Evolutionary conservation across 1,140 invertebrate species (phyloP).

Genomic region (Conopomorpha cramerella): DNA sequence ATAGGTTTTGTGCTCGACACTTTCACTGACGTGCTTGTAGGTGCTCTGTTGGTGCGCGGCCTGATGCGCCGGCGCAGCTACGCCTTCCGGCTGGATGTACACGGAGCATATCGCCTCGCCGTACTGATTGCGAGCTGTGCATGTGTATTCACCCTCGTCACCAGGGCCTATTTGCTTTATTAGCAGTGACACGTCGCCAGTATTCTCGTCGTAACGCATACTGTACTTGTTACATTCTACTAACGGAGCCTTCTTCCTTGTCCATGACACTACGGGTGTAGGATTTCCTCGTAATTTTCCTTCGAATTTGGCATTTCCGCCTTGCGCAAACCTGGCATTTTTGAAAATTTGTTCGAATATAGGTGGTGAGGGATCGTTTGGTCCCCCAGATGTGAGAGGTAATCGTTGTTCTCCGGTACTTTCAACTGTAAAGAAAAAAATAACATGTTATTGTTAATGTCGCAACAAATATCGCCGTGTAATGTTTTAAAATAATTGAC

Average conservation of each 20-base stretch:
- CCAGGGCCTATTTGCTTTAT: constrained; percentile 92
- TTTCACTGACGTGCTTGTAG: constrained; percentile 64
- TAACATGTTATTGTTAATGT: constrained; percentile 4
- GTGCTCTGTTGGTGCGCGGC: constrained; percentile 54
- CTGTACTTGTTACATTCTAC: constrained; percentile 81
- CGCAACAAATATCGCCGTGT: no score
- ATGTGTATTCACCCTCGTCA: constrained; percentile 95
- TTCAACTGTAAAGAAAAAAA: constrained; percentile 52
- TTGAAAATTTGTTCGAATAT: constrained; percentile 93
- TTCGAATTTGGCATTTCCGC: constrained; percentile 90
- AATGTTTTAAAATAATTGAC: no score
- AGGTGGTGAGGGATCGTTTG: constrained; percentile 79
- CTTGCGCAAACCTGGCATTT: constrained; percentile 91
- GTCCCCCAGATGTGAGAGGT: constrained; percentile 50
- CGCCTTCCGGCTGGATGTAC: constrained; percentile 92
- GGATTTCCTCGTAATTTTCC: constrained; percentile 90
- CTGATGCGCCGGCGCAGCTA: constrained; percentile 67
- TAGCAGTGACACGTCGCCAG: constrained; percentile 82
- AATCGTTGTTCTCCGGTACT: constrained; percentile 44
- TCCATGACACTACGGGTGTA: constrained; percentile 93
- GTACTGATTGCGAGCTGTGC: constrained; percentile 89
- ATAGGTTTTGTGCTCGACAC: constrained; percentile 62
- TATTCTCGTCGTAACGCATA: constrained; percentile 86
- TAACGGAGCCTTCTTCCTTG: constrained; percentile 82
- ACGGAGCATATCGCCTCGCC: constrained; percentile 94